phyloP scores from a whole-genome alignment of 1,140 invertebrate genomes.

The Ctenoplectra terminalis region DNA sequence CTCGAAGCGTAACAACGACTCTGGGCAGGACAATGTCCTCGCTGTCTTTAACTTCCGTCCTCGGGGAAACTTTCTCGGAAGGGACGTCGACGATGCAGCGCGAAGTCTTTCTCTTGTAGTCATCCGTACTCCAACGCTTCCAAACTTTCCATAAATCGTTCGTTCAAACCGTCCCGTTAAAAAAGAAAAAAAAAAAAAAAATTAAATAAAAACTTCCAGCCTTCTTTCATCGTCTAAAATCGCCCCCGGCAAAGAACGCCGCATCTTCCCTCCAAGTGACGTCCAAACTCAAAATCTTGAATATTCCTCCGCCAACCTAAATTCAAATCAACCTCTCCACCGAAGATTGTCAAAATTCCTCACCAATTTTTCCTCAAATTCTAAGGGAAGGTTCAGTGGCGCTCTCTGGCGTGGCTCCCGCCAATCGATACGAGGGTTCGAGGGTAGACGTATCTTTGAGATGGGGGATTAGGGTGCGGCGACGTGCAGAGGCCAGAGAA shows the following conservation, averaged over 20 bases:
- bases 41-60: constrained; percentile 28
- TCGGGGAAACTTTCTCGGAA: constrained; percentile 33
- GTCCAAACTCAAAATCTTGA: neutral
- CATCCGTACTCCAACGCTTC: neutral
- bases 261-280: neutral
- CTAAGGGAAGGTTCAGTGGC: constrained; percentile 62
- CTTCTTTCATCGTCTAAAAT: neutral
- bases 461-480: constrained; percentile 80
- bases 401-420: constrained; percentile 73
- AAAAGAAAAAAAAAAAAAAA: neutral
- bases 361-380: constrained; percentile 16
- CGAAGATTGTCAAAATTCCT: neutral
- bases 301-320: neutral
- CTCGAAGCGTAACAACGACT: constrained; percentile 25
- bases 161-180: neutral
- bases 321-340: neutral
- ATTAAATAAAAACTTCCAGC: neutral
- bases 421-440: constrained; percentile 78
- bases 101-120: constrained; percentile 11
- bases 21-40: constrained; percentile 11
- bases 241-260: neutral
- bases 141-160: constrained; percentile 21
- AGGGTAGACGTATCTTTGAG: constrained; percentile 77
- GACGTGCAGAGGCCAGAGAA: constrained; percentile 69
- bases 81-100: constrained; percentile 28